Percentiles rank a stretch among this genome's conserved stretches.
These are phyloP conservation scores for Rhyzopertha dominica DNA, from an alignment of 1,140 invertebrate genomes.

Conservation along the genomic window DNA sequence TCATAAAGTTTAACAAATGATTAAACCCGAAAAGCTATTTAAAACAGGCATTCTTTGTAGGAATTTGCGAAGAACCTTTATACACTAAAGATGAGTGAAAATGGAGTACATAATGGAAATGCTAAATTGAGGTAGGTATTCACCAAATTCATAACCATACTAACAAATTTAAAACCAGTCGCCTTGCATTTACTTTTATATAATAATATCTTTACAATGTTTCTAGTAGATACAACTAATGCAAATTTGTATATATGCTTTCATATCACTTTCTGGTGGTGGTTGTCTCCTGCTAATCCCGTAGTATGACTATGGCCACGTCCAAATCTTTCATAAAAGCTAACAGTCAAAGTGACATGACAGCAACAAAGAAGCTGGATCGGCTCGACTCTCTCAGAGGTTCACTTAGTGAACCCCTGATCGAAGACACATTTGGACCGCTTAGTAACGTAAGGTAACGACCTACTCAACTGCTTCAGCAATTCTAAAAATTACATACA, in stretches of 20 bases:
- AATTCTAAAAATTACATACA: no score
- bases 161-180: no score
- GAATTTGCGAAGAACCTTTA: slow-evolving; percentile 74
- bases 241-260: slow-evolving; percentile 7
- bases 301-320: slow-evolving; percentile 57
- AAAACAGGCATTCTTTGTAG: slow-evolving; percentile 53
- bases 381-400: slow-evolving; percentile 67
- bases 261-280: slow-evolving; percentile 10
- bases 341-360: slow-evolving; percentile 76
- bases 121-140: slow-evolving; percentile 53
- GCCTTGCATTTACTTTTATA: no score
- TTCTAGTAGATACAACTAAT: neutral
- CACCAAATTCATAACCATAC: neutral
- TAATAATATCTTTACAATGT: slow-evolving; percentile 1
- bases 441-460: slow-evolving; percentile 78
- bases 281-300: slow-evolving; percentile 16
- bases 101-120: slow-evolving; percentile 50
- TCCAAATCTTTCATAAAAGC: slow-evolving; percentile 89
- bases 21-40: no score
- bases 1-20: no score
- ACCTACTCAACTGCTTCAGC: neutral
- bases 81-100: slow-evolving; percentile 69
- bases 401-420: slow-evolving; percentile 65
- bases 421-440: slow-evolving; percentile 79
- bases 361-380: slow-evolving; percentile 55